Conservation (phyloP, 1,140 invertebrate genomes). For the Drosophila kohkoa region DNA sequence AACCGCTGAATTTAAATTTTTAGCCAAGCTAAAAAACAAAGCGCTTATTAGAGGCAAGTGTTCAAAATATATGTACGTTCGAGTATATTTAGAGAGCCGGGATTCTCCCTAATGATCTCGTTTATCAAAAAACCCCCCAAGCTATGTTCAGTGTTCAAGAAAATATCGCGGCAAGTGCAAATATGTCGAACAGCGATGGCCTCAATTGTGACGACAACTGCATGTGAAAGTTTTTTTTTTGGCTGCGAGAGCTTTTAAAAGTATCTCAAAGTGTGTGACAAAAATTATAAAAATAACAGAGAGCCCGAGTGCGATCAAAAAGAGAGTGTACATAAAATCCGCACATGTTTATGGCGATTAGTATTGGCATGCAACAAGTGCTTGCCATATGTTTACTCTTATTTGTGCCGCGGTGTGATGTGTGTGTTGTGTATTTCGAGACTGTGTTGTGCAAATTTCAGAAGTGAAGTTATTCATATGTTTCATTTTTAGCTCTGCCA, state of each 20-base stretch:
- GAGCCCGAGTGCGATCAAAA: constrained; percentile 17
- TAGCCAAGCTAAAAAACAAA: constrained; percentile 13
- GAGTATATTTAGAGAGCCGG: neutral
- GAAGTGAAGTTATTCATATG: constrained; percentile 35
- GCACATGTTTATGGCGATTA: constrained; percentile 41
- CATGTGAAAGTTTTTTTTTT: constrained; percentile 74
- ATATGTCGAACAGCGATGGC: constrained; percentile 29
- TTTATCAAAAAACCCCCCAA: constrained; percentile 58
- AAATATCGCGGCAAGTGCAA: constrained; percentile 44
- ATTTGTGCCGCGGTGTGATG: constrained; percentile 23
- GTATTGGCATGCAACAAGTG: constrained; percentile 76
- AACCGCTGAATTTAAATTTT: constrained; percentile 26
- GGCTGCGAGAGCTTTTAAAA: constrained; percentile 34
- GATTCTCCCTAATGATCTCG: constrained; percentile 54
- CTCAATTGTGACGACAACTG: constrained; percentile 33
- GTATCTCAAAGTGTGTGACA: constrained; percentile 37
- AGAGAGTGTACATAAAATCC: constrained; percentile 38
- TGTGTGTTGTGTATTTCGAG: constrained; percentile 21
- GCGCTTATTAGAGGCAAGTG: constrained; percentile 59
- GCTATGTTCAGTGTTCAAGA: constrained; percentile 16
- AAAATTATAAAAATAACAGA: constrained; percentile 45
- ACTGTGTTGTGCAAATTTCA: constrained; percentile 47
- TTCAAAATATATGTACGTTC: constrained; percentile 41
- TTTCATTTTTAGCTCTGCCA: constrained; percentile 38
- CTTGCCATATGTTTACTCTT: constrained; percentile 63